These are phyloP conservation scores for Fratercula arctica DNA, from an alignment of 2,797 vertebrate species.

Conservation along the genomic window DNA sequence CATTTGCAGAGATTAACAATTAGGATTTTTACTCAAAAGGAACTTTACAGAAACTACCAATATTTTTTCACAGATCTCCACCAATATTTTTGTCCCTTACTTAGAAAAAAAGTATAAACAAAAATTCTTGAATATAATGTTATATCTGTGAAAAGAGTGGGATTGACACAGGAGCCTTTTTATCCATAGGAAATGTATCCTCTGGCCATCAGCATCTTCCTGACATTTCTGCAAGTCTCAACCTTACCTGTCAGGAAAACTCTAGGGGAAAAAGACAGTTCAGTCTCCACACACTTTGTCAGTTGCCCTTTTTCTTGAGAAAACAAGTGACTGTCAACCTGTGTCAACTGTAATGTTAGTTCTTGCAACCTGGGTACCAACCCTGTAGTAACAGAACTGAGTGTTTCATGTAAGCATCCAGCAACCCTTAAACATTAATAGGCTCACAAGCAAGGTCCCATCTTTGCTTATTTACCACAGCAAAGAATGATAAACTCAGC, in stretches of 20 bases:
- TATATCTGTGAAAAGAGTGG: not conserved
- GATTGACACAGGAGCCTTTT: not conserved
- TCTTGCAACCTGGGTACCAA: not conserved
- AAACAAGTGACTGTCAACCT: not conserved
- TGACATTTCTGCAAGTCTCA: constrained; percentile 1
- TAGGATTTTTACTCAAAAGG: not conserved
- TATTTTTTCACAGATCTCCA: not conserved
- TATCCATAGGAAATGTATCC: not conserved
- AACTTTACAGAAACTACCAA: not conserved
- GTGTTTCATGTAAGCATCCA: not conserved
- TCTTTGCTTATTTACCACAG: not conserved
- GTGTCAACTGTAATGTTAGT: not conserved
- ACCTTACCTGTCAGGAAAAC: not conserved
- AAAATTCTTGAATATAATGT: not conserved
- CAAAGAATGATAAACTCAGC: not conserved
- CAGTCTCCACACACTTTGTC: not conserved
- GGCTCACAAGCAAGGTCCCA: not conserved
- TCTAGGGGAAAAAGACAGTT: not conserved
- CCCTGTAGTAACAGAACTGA: not conserved
- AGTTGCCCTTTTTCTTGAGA: not conserved
- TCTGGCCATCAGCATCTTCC: not conserved
- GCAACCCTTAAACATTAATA: not conserved
- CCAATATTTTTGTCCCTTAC: not conserved
- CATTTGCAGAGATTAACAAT: not conserved
- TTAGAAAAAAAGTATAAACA: not conserved